Conservation (phyloP, 2,797 vertebrate species). For the Carcharodon carcharias region DNA sequence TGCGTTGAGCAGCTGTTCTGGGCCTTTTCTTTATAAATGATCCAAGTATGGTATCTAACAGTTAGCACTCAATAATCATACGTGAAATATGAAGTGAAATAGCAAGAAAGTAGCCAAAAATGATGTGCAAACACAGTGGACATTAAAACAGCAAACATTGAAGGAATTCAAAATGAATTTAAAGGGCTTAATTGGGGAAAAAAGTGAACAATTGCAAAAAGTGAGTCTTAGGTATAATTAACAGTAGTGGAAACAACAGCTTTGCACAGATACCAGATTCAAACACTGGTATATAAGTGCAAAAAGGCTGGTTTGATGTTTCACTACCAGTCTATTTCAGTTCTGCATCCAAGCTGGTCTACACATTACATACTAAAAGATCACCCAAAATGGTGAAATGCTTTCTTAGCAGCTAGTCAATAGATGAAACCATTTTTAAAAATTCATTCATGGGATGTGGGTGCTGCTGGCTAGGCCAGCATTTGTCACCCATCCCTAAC, state of each 20-base stretch:
- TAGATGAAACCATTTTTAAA: not conserved
- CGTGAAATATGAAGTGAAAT: not conserved
- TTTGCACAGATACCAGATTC: not conserved
- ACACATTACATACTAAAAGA: not conserved
- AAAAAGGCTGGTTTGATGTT: not conserved
- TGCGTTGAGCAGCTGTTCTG: not conserved
- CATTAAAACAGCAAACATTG: not conserved
- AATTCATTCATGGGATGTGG: no score
- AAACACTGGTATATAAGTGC: not conserved
- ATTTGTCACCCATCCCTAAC: no score
- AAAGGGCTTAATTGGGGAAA: not conserved
- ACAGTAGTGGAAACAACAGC: not conserved
- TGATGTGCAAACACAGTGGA: not conserved
- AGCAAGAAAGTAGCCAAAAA: not conserved
- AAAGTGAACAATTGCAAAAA: not conserved
- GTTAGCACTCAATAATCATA: not conserved
- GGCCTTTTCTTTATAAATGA: not conserved
- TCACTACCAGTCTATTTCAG: not conserved
- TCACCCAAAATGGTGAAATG: not conserved
- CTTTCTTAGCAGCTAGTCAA: not conserved
- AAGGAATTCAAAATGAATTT: not conserved
- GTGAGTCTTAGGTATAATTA: not conserved
- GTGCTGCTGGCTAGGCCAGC: no score
- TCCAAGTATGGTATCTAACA: not conserved
- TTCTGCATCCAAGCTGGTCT: not conserved